phyloP scores from a whole-genome alignment of 2,888 invertebrate genomes.

The Choreutis nemorana region DNA sequence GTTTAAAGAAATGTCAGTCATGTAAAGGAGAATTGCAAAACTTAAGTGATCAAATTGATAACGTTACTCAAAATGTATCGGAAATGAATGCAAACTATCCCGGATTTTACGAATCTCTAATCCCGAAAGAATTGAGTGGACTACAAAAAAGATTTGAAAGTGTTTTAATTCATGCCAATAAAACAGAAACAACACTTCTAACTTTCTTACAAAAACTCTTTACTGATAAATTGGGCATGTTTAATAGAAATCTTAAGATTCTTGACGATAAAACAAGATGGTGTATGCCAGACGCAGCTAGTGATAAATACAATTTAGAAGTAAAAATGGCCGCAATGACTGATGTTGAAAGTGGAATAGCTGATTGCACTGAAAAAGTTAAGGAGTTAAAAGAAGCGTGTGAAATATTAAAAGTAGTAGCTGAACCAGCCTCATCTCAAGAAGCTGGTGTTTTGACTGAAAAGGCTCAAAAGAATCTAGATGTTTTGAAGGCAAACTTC shows the following conservation, averaged over 20 bases:
- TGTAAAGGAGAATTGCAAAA: slow-evolving; percentile 76
- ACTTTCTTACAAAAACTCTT: slow-evolving; percentile 88
- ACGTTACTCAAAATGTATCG: slow-evolving; percentile 73
- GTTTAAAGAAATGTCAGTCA: slow-evolving; percentile 77
- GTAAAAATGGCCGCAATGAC: slow-evolving; percentile 84
- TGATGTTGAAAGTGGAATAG: slow-evolving; percentile 77
- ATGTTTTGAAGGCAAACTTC: slow-evolving; percentile 73
- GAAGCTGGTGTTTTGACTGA: slow-evolving; percentile 75
- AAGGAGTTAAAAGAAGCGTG: slow-evolving; percentile 75
- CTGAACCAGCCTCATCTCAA: slow-evolving; percentile 73
- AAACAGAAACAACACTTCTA: slow-evolving; percentile 80
- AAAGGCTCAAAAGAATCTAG: slow-evolving; percentile 74
- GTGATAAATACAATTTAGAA: slow-evolving; percentile 91
- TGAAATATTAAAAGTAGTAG: slow-evolving; percentile 75
- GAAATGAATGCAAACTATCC: slow-evolving; percentile 79
- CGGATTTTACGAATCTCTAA: slow-evolving; percentile 76
- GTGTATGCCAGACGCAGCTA: slow-evolving; percentile 89
- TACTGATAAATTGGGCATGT: slow-evolving; percentile 81
- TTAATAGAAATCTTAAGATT: slow-evolving; percentile 81
- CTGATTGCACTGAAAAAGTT: slow-evolving; percentile 74
- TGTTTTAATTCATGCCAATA: slow-evolving; percentile 79
- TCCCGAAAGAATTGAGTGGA: slow-evolving; percentile 83
- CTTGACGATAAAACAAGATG: slow-evolving; percentile 89
- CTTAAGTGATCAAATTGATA: slow-evolving; percentile 72
- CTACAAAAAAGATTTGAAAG: slow-evolving; percentile 86